Percentiles rank a stretch among this genome's conserved stretches.
Conservation (phyloP, 2,888 invertebrate genomes). For the Cataglyphis rosenhaueri region DNA sequence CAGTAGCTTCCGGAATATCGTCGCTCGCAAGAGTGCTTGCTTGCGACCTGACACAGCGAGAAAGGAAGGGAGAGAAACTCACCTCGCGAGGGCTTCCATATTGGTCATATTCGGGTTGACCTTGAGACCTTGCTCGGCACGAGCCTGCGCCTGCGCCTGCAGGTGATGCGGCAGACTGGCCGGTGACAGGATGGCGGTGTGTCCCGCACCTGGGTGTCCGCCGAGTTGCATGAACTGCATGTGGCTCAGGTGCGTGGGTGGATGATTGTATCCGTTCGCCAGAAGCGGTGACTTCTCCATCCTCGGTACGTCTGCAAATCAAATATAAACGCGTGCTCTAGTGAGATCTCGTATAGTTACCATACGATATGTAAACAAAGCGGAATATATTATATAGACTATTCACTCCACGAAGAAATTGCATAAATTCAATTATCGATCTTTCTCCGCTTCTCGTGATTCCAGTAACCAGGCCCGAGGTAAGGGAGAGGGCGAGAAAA, state of each 20-base stretch:
- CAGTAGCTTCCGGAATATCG: conserved; percentile 72
- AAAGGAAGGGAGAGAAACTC: conserved; percentile 75
- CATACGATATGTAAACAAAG: not conserved
- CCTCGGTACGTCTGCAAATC: conserved; percentile 91
- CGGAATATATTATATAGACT: conserved; percentile 5
- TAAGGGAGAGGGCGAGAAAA: conserved; percentile 8
- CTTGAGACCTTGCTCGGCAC: conserved; percentile 94
- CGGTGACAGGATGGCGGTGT: conserved; percentile 94
- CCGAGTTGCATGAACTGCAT: conserved; percentile 98
- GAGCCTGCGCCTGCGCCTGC: conserved; percentile 89
- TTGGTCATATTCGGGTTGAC: conserved; percentile 92
- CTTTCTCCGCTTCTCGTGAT: conserved; percentile 37
- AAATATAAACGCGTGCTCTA: conserved; percentile 5
- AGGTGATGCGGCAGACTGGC: conserved; percentile 92
- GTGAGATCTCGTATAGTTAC: not conserved
- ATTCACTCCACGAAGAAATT: conserved; percentile 21
- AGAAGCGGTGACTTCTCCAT: conserved; percentile 96
- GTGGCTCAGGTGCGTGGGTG: conserved; percentile 95
- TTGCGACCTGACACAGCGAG: not conserved
- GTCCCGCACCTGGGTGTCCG: conserved; percentile 90
- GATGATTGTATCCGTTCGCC: conserved; percentile 97
- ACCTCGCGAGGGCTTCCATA: conserved; percentile 97
- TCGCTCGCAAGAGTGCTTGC: conserved; percentile 7
- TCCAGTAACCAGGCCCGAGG: not conserved
- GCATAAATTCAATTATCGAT: conserved; percentile 57